Evolutionary conservation across 2,113 vertebrate genomes (phyloP).

Genomic region (Hemibagrus wyckioides): DNA sequence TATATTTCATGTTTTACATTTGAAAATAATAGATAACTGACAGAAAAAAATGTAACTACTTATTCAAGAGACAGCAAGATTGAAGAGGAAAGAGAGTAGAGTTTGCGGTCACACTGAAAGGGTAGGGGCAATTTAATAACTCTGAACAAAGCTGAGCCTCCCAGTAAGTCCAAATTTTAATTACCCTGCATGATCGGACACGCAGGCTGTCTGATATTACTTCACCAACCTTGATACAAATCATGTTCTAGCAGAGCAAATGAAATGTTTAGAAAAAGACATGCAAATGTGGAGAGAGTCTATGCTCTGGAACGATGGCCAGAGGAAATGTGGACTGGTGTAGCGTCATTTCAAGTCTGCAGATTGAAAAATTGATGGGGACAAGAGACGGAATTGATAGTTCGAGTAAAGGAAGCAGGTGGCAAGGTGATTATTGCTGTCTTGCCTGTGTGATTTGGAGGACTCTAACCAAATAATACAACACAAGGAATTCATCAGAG

Average conservation of each 20-base stretch:
- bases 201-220: slow-evolving; percentile 60
- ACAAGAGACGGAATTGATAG: slow-evolving; percentile 67
- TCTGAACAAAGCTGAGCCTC: slow-evolving; percentile 61
- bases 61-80: slow-evolving; percentile 17
- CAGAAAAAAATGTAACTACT: slow-evolving; percentile 44
- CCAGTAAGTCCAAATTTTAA: slow-evolving; percentile 67
- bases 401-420: slow-evolving; percentile 71
- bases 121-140: slow-evolving; percentile 63
- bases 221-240: slow-evolving; percentile 66
- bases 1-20: slow-evolving; percentile 45
- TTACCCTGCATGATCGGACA: slow-evolving; percentile 65
- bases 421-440: slow-evolving; percentile 71
- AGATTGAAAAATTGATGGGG: slow-evolving; percentile 68
- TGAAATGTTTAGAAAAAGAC: slow-evolving; percentile 61
- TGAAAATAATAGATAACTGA: slow-evolving; percentile 55
- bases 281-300: slow-evolving; percentile 34
- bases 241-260: slow-evolving; percentile 64
- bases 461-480: slow-evolving; percentile 62
- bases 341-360: slow-evolving; percentile 48
- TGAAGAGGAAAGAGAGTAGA: slow-evolving; percentile 46
- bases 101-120: slow-evolving; percentile 58
- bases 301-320: slow-evolving; percentile 27
- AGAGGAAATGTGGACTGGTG: background rate
- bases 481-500: slow-evolving; percentile 69
- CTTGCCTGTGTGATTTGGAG: slow-evolving; percentile 68